Base-by-base conservation (phyloP, 1,140 invertebrate genomes). In the Cotesia vestalis region DNA sequence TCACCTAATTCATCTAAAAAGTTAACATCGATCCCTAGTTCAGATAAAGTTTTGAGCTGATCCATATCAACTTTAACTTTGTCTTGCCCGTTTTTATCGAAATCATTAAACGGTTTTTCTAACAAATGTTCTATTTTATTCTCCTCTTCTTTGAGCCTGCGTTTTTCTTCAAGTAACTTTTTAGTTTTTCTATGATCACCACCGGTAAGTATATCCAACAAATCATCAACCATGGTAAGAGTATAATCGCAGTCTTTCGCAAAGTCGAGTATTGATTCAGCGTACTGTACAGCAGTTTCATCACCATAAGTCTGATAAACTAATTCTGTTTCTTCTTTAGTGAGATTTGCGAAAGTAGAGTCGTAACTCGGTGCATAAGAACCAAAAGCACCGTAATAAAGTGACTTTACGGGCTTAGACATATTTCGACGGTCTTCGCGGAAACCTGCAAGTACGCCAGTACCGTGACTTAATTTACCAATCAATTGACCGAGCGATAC, bases 311-410 rank as follows among this genome's bases (percentile, higher is more conserved):
- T 97, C 73, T 93, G 91, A 78, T 95, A 92, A 0, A 99, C 91
- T 72, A 99, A 83, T 79, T 98, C 96, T 0, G 95, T 94, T 81
- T 99, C 97, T 75, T 97, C 95, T 83, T 97, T 96, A 9, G 92
- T 95, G 20, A 99, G 86, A 80, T 95, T 98, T 0, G 97, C 91
- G 88, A 98, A 98, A 2, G 95, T 96, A 0, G 96, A 97, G 84
- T 99, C 97, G 85, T 96, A 97, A 17, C 92, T 92, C 0, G 98
- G 98, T 2, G 96, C 96, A 88, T 98, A 98, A 2, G 96, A 97
- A 51, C 95, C 94, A 88, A 96, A 99, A 3, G 96, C 93, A 0
- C 97, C 97, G 84, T 98, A 98, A 83, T 96, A 95, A 2, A 98
- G 85, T 0, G 96, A 95, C 82, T 95, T 95, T 1, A 97, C 95